Conservation (phyloP, 2,797 vertebrate genomes). For the Pteronotus mesoamericanus region DNA sequence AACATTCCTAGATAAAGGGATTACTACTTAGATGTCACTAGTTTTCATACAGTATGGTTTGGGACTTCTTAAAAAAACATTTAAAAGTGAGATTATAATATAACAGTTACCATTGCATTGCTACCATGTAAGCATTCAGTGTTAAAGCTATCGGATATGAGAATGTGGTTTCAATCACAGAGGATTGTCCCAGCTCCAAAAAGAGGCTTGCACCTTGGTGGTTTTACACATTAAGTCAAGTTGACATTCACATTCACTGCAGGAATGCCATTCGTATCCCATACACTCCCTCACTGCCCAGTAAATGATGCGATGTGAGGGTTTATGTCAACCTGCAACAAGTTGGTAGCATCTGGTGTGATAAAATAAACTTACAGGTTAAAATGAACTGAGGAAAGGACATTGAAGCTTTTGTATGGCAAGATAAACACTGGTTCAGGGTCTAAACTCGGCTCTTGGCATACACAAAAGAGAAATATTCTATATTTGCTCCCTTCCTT, state of each 20-base stretch:
- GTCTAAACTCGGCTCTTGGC: background rate
- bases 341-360: background rate
- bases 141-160: background rate
- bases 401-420: background rate
- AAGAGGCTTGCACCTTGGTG: background rate
- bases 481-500: background rate
- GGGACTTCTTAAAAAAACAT: conserved; percentile 27
- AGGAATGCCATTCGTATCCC: background rate
- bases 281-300: background rate
- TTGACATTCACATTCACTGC: background rate
- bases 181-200: background rate
- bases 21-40: conserved; percentile 44
- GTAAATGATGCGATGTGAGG: background rate
- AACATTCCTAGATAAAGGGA: conserved; percentile 28
- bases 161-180: background rate
- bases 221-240: background rate
- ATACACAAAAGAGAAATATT: background rate
- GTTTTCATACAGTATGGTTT: conserved; percentile 49
- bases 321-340: background rate
- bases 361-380: conserved; percentile 25
- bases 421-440: background rate
- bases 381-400: conserved; percentile 14
- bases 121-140: background rate
- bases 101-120: background rate
- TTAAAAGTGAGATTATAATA: conserved; percentile 35